Conservation (phyloP, 2,888 invertebrate genomes). For the Euplagia quadripunctaria region DNA sequence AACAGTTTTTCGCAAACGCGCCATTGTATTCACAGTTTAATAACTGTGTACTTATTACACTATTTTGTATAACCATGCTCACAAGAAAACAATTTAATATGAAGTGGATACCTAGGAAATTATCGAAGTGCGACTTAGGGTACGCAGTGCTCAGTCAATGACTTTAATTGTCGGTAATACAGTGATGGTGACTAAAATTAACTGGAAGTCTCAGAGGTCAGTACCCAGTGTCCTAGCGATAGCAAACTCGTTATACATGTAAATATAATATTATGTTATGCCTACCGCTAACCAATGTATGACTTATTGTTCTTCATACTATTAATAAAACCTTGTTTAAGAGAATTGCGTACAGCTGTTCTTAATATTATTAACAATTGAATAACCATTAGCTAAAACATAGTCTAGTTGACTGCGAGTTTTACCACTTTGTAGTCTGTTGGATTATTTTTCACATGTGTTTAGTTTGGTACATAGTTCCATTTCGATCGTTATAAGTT, state of each 20-base stretch:
- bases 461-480: neutral
- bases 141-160: constrained; percentile 62
- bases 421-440: neutral
- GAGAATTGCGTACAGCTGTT: constrained; percentile 15
- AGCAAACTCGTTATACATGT: constrained; percentile 25
- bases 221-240: constrained; percentile 50
- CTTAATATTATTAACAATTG: neutral
- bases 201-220: constrained; percentile 65
- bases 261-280: constrained; percentile 23
- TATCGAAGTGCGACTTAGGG: constrained; percentile 22
- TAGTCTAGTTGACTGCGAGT: neutral
- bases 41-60: neutral
- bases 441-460: neutral
- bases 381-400: neutral
- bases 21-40: constrained; percentile 16
- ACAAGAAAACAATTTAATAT: neutral
- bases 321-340: constrained; percentile 25
- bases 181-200: constrained; percentile 70
- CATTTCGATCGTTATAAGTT: constrained; percentile 1
- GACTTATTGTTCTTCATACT: constrained; percentile 30
- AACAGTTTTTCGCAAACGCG: constrained; percentile 32
- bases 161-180: constrained; percentile 62
- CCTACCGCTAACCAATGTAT: constrained; percentile 29
- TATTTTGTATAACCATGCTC: neutral
- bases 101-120: neutral